Base-by-base conservation (phyloP, 2,888 invertebrate genomes). In the Drosophila falleni region DNA sequence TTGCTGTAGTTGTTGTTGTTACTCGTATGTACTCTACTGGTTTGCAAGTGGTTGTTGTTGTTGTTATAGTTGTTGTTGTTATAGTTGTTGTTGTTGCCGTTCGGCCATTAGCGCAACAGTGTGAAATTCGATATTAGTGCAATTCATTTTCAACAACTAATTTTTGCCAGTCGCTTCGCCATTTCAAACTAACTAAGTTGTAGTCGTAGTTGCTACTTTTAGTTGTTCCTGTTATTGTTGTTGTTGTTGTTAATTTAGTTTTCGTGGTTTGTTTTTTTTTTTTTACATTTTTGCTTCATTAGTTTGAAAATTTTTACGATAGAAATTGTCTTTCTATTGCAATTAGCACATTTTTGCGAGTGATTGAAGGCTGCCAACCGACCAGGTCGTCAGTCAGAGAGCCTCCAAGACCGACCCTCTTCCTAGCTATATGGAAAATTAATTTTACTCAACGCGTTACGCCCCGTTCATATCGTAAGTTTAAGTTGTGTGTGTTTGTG, bases 51-150 rank as follows among this genome's bases (percentile, higher is more conserved):
- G 60, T 60, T 65, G 59, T 56, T 70, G 74, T n/a, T 55, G 66
- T 1, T 41, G 59, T 56, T 70, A 72, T n/a, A 53, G 66, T 1
- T 41, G 66, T 6, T 8, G 6, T 29, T 60, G 71, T 19, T 29
- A 70, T 47, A 64, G 73, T n/a, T 53, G 63, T 1, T 39, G 69
- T 41, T 63, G 73, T 26, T 35, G 78, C 46, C 68, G 76, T 47
- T 54, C 80, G 63, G 89, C 89, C 89, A 89, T 89, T 89, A 90
- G 89, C 89, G 84, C 76, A 75, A 59, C 78, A 81, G 89, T 90
- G 89, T 86, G 90, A 90, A 90, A 88, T 89, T 88, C 81, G 79
- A 89, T 90, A 86, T 89, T 85, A 87, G 87, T 89, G 90, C 89
- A 90, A 89, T 87, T 90, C 83, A 85, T 89, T 89, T 86, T 89